phyloP scores from a whole-genome alignment of 2,888 invertebrate species.

The Muschampia plurimacula region DNA sequence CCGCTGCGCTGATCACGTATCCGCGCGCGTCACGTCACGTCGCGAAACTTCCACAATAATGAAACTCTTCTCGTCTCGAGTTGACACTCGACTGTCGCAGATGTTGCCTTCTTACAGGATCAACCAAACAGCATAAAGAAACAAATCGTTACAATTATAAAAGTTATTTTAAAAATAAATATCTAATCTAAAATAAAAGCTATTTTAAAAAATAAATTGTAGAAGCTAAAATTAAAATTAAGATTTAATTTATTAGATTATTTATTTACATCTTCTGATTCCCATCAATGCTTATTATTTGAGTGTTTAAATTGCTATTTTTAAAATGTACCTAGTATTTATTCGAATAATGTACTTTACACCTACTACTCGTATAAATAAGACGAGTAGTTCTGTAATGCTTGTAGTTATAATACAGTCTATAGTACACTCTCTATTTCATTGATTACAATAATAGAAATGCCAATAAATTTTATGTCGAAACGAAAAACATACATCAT shows the following conservation, averaged over 20 bases:
- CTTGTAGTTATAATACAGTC: no score
- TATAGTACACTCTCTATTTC: neutral
- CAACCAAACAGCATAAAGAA: neutral
- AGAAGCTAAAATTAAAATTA: no score
- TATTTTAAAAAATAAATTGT: no score
- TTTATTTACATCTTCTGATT: no score
- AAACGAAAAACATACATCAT: slow-evolving; percentile 81
- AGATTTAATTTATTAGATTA: no score
- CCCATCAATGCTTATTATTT: no score
- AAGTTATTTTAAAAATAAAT: no score
- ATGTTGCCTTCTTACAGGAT: neutral
- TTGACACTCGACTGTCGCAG: neutral
- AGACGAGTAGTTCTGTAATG: neutral
- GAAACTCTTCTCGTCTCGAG: neutral
- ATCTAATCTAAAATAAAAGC: no score
- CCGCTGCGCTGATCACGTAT: neutral
- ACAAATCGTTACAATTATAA: neutral
- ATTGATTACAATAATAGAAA: slow-evolving; percentile 39
- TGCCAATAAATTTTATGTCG: slow-evolving; percentile 71
- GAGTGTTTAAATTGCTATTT: no score
- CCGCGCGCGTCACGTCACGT: slow-evolving; percentile 1
- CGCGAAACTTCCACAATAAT: neutral
- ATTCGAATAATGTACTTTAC: no score
- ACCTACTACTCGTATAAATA: neutral
- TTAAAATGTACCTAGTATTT: no score